Percentiles rank a stretch among this genome's conserved stretches.
Evolutionary conservation across 2,888 invertebrate genomes (phyloP).

Genomic region (Alsophila aescularia): DNA sequence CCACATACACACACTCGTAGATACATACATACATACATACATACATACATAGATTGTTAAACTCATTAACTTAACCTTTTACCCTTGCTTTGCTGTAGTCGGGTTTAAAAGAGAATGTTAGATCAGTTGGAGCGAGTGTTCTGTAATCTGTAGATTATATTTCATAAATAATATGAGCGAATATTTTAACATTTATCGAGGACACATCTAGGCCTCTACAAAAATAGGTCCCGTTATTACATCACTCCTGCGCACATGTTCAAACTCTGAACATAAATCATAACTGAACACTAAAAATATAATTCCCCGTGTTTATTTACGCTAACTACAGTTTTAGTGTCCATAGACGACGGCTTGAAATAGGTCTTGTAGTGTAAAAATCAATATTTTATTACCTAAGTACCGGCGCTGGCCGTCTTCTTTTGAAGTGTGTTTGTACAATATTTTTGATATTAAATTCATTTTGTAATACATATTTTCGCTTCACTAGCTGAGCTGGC

Average conservation of each 20-base stretch:
- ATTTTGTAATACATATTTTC: too few relatives aligned
- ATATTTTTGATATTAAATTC: background rate
- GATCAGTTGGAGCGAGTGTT: too few relatives aligned
- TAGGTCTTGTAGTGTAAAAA: background rate
- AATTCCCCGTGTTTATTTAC: constrained; percentile 17
- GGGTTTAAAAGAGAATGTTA: too few relatives aligned
- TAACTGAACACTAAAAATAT: constrained; percentile 14
- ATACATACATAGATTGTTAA: too few relatives aligned
- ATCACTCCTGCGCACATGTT: constrained; percentile 13
- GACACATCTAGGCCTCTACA: constrained; percentile 2
- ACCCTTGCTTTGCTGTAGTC: too few relatives aligned
- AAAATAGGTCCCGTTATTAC: constrained; percentile 11
- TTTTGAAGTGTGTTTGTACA: background rate
- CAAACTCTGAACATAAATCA: constrained; percentile 9
- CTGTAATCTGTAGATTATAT: too few relatives aligned
- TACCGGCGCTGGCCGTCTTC: too few relatives aligned
- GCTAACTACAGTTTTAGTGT: background rate
- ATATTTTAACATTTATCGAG: background rate
- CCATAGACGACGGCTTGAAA: background rate
- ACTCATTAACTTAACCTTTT: too few relatives aligned
- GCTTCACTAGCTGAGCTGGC: too few relatives aligned
- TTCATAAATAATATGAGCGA: too few relatives aligned
- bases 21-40: too few relatives aligned
- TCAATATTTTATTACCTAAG: background rate
- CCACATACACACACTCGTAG: too few relatives aligned